Base-by-base conservation (phyloP, 2,888 invertebrate genomes). In the Dryococelus australis region DNA sequence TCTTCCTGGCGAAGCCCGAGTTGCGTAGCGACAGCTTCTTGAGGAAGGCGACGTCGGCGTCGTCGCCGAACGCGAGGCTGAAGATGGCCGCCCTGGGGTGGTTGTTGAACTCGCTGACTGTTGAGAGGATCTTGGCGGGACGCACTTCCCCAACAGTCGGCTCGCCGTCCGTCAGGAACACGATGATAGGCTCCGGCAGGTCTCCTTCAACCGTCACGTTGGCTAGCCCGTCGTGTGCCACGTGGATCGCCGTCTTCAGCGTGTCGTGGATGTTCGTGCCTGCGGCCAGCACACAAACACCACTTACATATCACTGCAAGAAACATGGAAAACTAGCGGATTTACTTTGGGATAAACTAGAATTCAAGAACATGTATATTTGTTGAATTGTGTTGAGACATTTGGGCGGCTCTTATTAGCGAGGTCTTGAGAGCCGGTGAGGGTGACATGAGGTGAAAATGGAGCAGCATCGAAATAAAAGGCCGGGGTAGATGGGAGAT, bases 201-300 rank as follows among this genome's bases (percentile, higher is more conserved):
- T 86, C 86, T 26, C 81, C 86, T 20, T 16, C 91, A 0, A n/a
- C 24, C 16, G 88, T 88, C 20, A 88, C 84, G 53, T 88, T 88
- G 26, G 78, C 85, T 12, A 86, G 84, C 3, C 90, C 90, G 28
- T 89, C 88, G 35, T 90, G 88, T 26, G 94, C 94, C 0, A 95
- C 92, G 86, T 93, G 92, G 16, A 95, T 92, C 0, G 94, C 94
- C 28, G 93, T 92, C 87, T 93, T 92, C 13, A 96, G 91, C 0
- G 96, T 96, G 87, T 94, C 94, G 89, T 94, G 93, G 89, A 96
- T 96, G 90, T 96, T 95, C 12, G 96, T 96, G 80, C 95, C 94
- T 94, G 90, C 35, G 35, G 35, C 65, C n/a, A n/a, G n/a, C n/a
- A 35, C 16, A 51, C 43, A 43, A 35, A 47, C n/a, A 84, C n/a